These are phyloP conservation scores for Pocillopora verrucosa DNA, from an alignment of 64 coral and sea anemone genomes.

Conservation along the genomic window DNA sequence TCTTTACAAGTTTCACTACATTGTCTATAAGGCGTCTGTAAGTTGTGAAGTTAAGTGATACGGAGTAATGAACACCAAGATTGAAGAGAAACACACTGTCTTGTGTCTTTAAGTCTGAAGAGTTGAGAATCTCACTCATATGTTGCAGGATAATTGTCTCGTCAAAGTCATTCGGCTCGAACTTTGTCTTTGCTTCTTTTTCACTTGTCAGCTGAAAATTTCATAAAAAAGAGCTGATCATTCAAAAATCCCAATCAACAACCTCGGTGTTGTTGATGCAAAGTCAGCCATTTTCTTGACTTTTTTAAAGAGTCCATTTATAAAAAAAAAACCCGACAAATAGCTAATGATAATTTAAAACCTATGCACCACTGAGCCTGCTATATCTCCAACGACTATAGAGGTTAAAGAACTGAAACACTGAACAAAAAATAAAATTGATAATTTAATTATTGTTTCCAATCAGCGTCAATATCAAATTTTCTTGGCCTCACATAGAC, in stretches of 20 bases:
- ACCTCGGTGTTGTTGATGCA: no score
- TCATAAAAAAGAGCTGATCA: neutral
- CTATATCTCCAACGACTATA: no score
- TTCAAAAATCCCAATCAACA: neutral
- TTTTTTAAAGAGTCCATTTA: no score
- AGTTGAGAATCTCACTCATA: slow-evolving; percentile 34
- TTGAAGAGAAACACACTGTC: slow-evolving; percentile 77
- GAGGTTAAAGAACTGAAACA: no score
- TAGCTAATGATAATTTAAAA: no score
- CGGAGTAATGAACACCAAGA: slow-evolving; percentile 75
- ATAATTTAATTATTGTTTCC: no score
- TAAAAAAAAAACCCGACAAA: no score
- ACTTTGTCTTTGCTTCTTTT: slow-evolving; percentile 56
- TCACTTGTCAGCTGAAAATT: slow-evolving; percentile 40
- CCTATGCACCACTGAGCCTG: no score
- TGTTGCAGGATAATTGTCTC: slow-evolving; percentile 62
- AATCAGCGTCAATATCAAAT: no score
- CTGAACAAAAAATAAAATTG: no score
- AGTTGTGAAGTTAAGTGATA: slow-evolving; percentile 63
- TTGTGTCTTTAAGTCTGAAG: slow-evolving; percentile 37
- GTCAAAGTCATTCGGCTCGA: slow-evolving; percentile 66
- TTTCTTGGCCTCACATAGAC: neutral
- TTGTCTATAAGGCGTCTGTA: slow-evolving; percentile 69
- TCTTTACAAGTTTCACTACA: slow-evolving; percentile 22
- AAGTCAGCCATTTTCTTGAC: no score